Evolutionary conservation across 2,113 vertebrate species (phyloP).

Genomic region (Bos javanicus): DNA sequence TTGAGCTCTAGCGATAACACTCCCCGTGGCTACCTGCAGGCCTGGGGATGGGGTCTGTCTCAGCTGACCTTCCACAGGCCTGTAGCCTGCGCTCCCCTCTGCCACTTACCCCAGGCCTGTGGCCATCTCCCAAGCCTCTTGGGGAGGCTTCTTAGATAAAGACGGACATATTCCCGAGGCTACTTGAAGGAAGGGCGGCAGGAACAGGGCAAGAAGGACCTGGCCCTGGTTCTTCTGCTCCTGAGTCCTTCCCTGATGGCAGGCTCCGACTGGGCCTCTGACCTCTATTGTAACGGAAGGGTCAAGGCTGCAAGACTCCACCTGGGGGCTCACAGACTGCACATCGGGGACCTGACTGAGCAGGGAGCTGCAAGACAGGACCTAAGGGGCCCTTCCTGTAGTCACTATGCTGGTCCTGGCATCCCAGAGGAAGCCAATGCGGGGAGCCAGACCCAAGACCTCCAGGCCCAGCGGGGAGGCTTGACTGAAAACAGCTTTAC

Average conservation of each 20-base stretch:
- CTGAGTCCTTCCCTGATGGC: background rate
- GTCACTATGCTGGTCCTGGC: background rate
- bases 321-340: background rate
- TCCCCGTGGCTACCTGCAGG: background rate
- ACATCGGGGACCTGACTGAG: accelerated
- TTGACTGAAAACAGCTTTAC: background rate
- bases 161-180: background rate
- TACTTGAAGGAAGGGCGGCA: background rate
- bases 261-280: accelerated
- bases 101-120: background rate
- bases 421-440: accelerated
- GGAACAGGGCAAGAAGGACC: background rate
- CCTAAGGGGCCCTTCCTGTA: background rate
- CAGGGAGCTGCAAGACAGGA: background rate
- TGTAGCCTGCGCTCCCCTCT: background rate
- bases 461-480: background rate
- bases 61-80: background rate
- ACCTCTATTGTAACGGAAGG: accelerated
- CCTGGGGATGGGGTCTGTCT: background rate
- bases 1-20: background rate
- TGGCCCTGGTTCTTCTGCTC: background rate
- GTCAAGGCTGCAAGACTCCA: too few species aligned
- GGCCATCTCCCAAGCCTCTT: background rate
- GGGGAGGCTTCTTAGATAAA: background rate
- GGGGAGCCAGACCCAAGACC: background rate